Evolutionary conservation across 1,140 invertebrate genomes (phyloP), one percentile per base, ranked within the genome.

Genomic region (Orussus abietinus): DNA sequence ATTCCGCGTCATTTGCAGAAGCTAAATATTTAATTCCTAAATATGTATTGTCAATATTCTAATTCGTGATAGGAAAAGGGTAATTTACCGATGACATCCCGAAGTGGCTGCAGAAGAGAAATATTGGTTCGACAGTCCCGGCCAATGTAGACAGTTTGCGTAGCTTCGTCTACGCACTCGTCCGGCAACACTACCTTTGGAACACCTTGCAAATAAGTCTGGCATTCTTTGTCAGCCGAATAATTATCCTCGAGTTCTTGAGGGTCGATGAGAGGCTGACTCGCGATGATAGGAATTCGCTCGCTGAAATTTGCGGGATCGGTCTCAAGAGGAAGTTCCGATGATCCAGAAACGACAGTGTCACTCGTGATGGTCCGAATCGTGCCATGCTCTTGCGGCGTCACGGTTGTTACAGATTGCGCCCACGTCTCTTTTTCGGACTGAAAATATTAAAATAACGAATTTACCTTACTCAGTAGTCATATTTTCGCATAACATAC

Each of bases 101-200:
- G n/a, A n/a, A n/a, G n/a, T n/a, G n/a, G n/a, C n/a, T n/a, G n/a
- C n/a, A n/a, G n/a, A n/a, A n/a, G n/a, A n/a, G n/a, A n/a, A n/a
- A n/a, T n/a, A n/a, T n/a, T n/a, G 12, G 43, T 28, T 2, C 40
- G 44, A 20, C 36, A 48, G n/a, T 50, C 48, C 10, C 30, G 14
- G 5, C 49, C 45, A 34, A 57, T 57, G 10, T 55, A 61, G 33
- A 59, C 35, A 1, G 59, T 61, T 30, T 61, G 59, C 7, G 36
- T 49, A 4, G 46, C 51, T 40, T 61, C 47, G 12, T 59, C 49
- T 2, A 13, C 33, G n/a, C 51, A 49, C 28, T 45, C 22, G 1
- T 45, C 11, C 4, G 49, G 46, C 18, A 57, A 53, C 1, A 40
- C 29, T 6, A 59, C 54, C 9, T 13, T 38, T 2, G 52, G 39